A percentile compares a stretch with the other conserved stretches of the same genome.
Evolutionary conservation across 2,797 vertebrate genomes (phyloP).

Genomic region (Phylloscopus collybita): DNA sequence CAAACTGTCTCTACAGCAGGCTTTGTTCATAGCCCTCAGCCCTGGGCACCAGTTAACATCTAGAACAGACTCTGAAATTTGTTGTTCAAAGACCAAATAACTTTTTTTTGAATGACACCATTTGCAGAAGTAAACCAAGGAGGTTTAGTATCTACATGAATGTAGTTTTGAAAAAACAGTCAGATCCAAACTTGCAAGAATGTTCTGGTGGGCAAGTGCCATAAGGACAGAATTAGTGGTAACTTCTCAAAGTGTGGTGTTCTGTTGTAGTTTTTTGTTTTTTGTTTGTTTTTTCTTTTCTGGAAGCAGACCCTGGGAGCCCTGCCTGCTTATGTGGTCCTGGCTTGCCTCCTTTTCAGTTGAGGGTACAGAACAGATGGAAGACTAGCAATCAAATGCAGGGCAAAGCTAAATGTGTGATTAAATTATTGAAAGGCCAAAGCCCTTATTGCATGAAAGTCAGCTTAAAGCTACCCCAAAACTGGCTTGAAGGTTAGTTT

Average conservation of each 20-base stretch:
- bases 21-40: background rate
- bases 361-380: background rate
- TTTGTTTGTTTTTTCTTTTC: background rate
- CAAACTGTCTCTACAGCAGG: background rate
- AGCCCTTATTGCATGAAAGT: background rate
- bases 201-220: background rate
- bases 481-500: background rate
- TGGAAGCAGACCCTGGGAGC: background rate
- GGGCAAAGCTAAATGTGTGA: background rate
- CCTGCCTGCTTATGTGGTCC: background rate
- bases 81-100: background rate
- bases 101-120: background rate
- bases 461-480: constrained; percentile 27
- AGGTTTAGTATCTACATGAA: background rate
- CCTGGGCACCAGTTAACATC: background rate
- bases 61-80: background rate
- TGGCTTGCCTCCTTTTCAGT: background rate
- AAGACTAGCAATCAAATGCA: background rate
- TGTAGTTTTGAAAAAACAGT: background rate
- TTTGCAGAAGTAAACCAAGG: background rate
- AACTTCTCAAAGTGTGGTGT: background rate
- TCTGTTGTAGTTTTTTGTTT: background rate
- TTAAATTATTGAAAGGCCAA: constrained; percentile 31
- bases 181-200: background rate
- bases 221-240: background rate